phyloP scores from a whole-genome alignment of 2,888 invertebrate genomes.

The Xiphydria camelus region DNA sequence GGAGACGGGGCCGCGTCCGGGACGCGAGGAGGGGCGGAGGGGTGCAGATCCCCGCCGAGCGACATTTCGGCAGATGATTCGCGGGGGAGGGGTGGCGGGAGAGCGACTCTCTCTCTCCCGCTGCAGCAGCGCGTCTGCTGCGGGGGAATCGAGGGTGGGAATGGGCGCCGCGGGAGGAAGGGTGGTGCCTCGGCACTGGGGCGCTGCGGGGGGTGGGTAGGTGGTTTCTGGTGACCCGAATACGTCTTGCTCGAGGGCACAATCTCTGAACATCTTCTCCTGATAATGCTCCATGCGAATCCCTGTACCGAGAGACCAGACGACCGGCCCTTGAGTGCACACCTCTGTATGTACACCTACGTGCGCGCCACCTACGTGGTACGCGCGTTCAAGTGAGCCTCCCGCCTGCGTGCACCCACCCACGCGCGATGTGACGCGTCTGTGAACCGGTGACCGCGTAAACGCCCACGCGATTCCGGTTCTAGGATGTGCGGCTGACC shows the following conservation, averaged over 20 bases:
- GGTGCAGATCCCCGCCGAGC: too few relatives aligned
- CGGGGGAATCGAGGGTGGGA: conserved; percentile 17
- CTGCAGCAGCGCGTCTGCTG: conserved; percentile 22
- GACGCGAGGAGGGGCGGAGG: too few relatives aligned
- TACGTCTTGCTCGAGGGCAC: conserved; percentile 50
- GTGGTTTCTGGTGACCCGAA: conserved; percentile 47
- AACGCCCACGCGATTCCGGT: too few relatives aligned
- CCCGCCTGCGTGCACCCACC: too few relatives aligned
- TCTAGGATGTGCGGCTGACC: too few relatives aligned
- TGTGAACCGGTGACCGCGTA: too few relatives aligned
- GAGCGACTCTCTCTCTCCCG: too few relatives aligned
- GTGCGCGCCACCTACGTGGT: too few relatives aligned
- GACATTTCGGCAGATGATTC: too few relatives aligned
- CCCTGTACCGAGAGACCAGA: conserved; percentile 34
- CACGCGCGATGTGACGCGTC: too few relatives aligned
- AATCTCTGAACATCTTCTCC: conserved; percentile 49
- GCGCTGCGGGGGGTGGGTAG: conserved; percentile 15
- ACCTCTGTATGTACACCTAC: conserved; percentile 3
- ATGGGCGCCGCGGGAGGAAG: conserved; percentile 13
- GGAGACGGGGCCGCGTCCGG: not conserved
- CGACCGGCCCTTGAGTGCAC: conserved; percentile 9
- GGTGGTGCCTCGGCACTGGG: conserved; percentile 13
- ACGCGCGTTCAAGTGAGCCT: too few relatives aligned
- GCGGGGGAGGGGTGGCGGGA: too few relatives aligned
- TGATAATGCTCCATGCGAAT: conserved; percentile 47